Conservation (phyloP, 2,888 invertebrate species). For the Sarcophaga variegata region DNA sequence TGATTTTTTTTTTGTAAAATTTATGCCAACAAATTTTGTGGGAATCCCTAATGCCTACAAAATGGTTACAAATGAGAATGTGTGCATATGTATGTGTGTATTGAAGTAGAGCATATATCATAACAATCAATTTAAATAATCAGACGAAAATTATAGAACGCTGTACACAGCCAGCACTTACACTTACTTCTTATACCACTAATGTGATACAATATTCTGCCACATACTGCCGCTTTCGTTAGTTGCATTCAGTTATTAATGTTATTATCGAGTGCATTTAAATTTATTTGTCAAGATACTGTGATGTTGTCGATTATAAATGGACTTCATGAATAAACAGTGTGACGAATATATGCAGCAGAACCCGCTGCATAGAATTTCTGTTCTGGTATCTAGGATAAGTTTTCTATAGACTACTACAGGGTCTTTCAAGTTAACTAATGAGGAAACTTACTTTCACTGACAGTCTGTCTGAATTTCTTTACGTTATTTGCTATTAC, state of each 20-base stretch:
- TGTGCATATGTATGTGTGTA: neutral
- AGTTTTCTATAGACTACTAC: too few species aligned
- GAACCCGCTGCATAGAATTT: too few species aligned
- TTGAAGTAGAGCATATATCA: conserved; percentile 8
- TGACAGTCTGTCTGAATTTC: too few species aligned
- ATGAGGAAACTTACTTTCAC: too few species aligned
- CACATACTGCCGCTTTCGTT: conserved; percentile 6
- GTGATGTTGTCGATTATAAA: conserved; percentile 1
- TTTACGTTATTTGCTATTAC: too few species aligned
- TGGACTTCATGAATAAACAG: neutral
- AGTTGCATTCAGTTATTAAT: conserved; percentile 68
- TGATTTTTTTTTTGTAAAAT: neutral
- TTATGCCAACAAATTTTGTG: conserved; percentile 20
- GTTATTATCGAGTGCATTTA: conserved; percentile 69
- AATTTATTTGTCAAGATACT: conserved; percentile 66
- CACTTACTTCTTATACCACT: neutral
- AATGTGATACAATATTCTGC: neutral
- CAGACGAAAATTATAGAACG: conserved; percentile 38
- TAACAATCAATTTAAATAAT: conserved; percentile 41
- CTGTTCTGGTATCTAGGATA: too few species aligned
- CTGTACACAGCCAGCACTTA: neutral
- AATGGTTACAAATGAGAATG: neutral
- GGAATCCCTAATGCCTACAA: conserved; percentile 43
- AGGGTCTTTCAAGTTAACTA: too few species aligned
- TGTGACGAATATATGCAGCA: neutral